These are phyloP conservation scores for Pyrrhosoma nymphula DNA, from an alignment of 2,888 invertebrate species.

Conservation along the genomic window DNA sequence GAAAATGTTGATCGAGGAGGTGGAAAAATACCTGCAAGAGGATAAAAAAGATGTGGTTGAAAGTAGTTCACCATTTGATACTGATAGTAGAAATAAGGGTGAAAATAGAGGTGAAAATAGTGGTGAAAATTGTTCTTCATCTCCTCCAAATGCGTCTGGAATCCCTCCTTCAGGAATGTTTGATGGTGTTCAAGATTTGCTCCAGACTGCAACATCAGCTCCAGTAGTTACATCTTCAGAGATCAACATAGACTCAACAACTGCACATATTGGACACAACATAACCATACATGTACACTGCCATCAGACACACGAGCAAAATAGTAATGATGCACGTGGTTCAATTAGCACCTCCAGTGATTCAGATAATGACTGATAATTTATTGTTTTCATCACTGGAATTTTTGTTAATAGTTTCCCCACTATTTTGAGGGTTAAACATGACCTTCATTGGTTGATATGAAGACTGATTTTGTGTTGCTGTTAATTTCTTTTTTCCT, in stretches of 20 bases:
- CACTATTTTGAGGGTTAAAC: background rate
- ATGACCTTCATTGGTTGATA: background rate
- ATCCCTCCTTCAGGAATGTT: background rate
- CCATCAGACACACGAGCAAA: background rate
- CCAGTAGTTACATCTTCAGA: slow-evolving; percentile 42
- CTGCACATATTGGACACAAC: slow-evolving; percentile 58
- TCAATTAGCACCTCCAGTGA: background rate
- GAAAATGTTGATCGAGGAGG: background rate
- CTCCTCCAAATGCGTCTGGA: background rate
- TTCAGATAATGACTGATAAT: background rate
- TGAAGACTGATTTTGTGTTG: background rate
- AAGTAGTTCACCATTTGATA: background rate
- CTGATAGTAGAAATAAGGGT: too few species aligned
- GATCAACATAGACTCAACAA: background rate
- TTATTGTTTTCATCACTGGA: background rate
- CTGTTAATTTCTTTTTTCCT: background rate
- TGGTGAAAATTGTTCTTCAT: background rate
- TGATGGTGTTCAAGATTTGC: background rate
- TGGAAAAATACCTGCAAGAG: slow-evolving; percentile 7
- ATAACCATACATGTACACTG: slow-evolving; percentile 28
- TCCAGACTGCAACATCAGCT: slow-evolving; percentile 34
- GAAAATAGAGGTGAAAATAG: too few species aligned
- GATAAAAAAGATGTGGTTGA: background rate
- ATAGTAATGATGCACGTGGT: background rate
- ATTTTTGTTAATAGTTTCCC: background rate